Evolutionary conservation across 2,888 invertebrate genomes (phyloP).

Genomic region (Napeogenes sylphis): DNA sequence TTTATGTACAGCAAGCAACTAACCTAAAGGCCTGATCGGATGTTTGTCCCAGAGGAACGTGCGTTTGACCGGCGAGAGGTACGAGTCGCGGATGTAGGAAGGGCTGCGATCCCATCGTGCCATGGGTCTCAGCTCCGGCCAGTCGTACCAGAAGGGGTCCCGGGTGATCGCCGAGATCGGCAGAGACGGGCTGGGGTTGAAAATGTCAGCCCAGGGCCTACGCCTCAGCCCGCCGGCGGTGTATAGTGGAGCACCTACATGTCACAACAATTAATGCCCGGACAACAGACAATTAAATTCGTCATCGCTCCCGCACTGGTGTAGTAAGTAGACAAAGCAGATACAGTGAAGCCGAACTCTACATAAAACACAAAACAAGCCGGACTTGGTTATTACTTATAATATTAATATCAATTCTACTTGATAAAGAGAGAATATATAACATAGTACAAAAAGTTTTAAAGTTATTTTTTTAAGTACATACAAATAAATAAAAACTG

Average conservation of each 20-base stretch:
- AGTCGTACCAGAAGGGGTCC: conserved; percentile 93
- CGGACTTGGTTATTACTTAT: no score
- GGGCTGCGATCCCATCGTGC: conserved; percentile 85
- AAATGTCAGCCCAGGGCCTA: conserved; percentile 81
- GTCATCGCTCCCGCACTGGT: conserved; percentile 56
- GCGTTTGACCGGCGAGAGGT: conserved; percentile 93
- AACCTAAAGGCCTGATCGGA: conserved; percentile 93
- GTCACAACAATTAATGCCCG: conserved; percentile 57
- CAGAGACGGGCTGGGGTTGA: conserved; percentile 87
- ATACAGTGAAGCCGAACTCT: conserved; percentile 12
- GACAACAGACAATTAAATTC: conserved; percentile 59
- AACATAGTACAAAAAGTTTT: no score
- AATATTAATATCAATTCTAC: no score
- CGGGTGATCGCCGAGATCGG: conserved; percentile 89
- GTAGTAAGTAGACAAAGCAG: conserved; percentile 16
- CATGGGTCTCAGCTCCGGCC: conserved; percentile 88
- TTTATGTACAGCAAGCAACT: conserved; percentile 76
- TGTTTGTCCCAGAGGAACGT: conserved; percentile 94
- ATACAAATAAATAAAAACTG: no score
- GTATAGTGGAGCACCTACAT: conserved; percentile 84
- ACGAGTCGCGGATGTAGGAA: conserved; percentile 90
- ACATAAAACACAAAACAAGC: conserved; percentile 15
- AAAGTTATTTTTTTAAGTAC: no score
- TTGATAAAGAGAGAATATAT: no score
- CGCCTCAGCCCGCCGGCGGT: conserved; percentile 80